Percentiles rank a stretch among this genome's conserved stretches.
These are phyloP conservation scores for Frankliniella fusca DNA, from an alignment of 2,888 invertebrate genomes.

Conservation along the genomic window DNA sequence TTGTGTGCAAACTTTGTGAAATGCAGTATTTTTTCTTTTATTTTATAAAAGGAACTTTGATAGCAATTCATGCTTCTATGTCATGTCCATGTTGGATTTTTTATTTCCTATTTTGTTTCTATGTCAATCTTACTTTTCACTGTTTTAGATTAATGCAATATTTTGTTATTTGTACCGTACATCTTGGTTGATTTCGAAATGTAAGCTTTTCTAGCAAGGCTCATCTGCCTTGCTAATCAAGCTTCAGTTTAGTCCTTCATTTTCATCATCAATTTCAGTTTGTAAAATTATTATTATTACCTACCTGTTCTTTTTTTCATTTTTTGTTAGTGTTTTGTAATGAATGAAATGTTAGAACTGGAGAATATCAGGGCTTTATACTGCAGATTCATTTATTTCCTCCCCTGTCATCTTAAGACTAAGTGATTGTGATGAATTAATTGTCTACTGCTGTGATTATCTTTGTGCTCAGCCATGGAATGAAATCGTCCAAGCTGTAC, in stretches of 20 bases:
- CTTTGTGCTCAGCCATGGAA: slow-evolving; percentile 26
- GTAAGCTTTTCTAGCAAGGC: not conserved
- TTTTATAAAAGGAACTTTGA: not conserved
- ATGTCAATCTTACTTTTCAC: not conserved
- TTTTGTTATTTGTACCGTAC: not conserved
- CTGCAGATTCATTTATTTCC: not conserved
- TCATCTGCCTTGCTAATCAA: not conserved
- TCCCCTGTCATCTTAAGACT: slow-evolving; percentile 2
- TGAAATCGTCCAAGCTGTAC: slow-evolving; percentile 26
- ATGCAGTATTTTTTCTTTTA: slow-evolving; percentile 18
- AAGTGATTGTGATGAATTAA: slow-evolving; percentile 21
- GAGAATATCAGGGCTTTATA: not conserved
- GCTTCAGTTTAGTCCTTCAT: no score
- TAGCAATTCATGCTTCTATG: not conserved
- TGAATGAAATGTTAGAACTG: not conserved
- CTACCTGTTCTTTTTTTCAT: not conserved
- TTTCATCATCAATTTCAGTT: not conserved
- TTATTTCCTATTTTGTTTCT: not conserved
- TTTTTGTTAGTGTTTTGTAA: not conserved
- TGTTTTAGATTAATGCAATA: not conserved
- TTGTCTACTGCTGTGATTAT: slow-evolving; percentile 26
- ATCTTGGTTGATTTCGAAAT: slow-evolving; percentile 4
- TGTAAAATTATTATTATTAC: not conserved
- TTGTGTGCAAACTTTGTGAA: slow-evolving; percentile 13
- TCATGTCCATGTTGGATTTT: not conserved